phyloP scores from a whole-genome alignment of 2,797 vertebrate genomes.

The Lutjanus campechanus region DNA sequence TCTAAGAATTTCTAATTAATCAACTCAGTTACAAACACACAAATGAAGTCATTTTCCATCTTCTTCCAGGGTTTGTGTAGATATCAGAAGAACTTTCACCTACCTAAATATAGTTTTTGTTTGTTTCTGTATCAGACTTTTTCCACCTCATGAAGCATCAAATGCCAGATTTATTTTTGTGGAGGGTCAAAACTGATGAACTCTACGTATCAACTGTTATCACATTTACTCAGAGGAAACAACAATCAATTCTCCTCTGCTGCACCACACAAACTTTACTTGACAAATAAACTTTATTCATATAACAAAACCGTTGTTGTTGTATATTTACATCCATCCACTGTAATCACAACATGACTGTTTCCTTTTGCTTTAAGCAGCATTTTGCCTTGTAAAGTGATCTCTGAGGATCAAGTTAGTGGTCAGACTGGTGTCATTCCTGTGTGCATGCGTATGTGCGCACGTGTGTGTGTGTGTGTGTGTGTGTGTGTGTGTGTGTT shows the following conservation, averaged over 20 bases:
- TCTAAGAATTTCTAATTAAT: not conserved
- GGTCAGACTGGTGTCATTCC: not conserved
- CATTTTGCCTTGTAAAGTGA: not conserved
- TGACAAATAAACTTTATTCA: not conserved
- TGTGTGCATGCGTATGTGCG: conserved; percentile 2
- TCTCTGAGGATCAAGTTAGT: not conserved
- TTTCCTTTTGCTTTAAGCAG: not conserved
- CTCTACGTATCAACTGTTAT: not conserved
- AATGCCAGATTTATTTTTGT: not conserved
- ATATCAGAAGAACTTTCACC: too few relatives aligned
- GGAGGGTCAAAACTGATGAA: not conserved
- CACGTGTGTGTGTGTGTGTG: conserved; percentile 12
- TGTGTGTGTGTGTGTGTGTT: conserved; percentile 16
- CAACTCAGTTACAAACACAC: not conserved
- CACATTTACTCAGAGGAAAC: not conserved
- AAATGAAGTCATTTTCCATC: too few relatives aligned
- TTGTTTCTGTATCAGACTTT: not conserved
- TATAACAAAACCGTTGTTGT: too few relatives aligned
- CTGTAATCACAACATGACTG: not conserved
- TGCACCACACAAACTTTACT: not conserved
- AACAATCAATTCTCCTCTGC: not conserved
- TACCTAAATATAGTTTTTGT: too few relatives aligned
- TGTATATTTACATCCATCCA: not conserved
- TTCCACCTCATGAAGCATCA: conserved; percentile 20
- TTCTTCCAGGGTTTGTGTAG: too few relatives aligned